These are phyloP conservation scores for Alexandromys fortis DNA, from an alignment of 2,113 vertebrate genomes.

Conservation along the genomic window DNA sequence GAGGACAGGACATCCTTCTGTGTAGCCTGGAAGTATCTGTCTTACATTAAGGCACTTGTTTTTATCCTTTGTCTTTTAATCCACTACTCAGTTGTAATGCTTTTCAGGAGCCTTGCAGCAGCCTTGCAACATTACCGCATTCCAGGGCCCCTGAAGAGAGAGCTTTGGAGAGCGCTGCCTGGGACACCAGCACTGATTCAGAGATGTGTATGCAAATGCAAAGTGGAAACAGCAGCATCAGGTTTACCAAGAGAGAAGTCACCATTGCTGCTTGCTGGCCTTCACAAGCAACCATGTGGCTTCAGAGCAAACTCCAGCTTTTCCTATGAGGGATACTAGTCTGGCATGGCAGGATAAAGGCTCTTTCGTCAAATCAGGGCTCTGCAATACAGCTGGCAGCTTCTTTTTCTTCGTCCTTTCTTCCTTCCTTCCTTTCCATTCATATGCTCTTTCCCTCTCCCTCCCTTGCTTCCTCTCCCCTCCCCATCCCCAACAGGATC, in stretches of 20 bases:
- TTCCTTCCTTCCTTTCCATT: neutral
- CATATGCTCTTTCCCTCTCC: neutral
- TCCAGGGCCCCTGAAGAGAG: constrained; percentile 14
- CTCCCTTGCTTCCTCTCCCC: neutral
- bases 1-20: neutral
- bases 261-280: neutral
- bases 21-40: neutral
- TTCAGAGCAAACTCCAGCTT: neutral
- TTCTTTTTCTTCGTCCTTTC: rapidly evolving
- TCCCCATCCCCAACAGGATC: neutral
- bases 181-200: constrained; percentile 64
- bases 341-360: neutral
- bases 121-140: neutral
- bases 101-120: neutral
- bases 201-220: constrained; percentile 59
- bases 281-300: neutral
- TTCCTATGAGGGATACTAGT: neutral
- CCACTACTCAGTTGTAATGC: neutral
- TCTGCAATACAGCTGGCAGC: neutral
- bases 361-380: neutral
- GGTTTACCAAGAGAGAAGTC: constrained; percentile 69
- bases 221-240: constrained; percentile 59
- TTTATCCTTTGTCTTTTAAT: neutral
- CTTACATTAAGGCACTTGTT: neutral
- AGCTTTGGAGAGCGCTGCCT: constrained; percentile 47